These are phyloP conservation scores for Pseudomyrmex pallidus DNA, from an alignment of 1,140 invertebrate species.

Conservation along the genomic window DNA sequence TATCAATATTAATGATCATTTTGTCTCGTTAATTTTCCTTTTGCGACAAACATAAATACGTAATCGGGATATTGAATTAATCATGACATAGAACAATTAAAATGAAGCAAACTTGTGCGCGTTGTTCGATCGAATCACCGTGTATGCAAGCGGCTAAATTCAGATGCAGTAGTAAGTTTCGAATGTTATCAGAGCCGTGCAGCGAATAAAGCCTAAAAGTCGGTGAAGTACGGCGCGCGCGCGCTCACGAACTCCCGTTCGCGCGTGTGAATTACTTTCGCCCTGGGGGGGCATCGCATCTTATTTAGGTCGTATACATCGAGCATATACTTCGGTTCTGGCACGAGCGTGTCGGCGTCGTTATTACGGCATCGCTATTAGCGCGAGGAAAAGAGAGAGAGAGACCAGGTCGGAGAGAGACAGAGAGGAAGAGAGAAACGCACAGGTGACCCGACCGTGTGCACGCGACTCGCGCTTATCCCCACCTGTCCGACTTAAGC, in stretches of 20 bases:
- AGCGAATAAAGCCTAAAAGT: slow-evolving; percentile 48
- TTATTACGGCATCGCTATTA: slow-evolving; percentile 73
- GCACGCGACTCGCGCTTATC: slow-evolving; percentile 44
- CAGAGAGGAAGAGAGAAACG: slow-evolving; percentile 19
- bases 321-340: slow-evolving; percentile 77
- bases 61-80: neutral
- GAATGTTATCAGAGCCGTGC: slow-evolving; percentile 34
- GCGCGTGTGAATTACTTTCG: slow-evolving; percentile 85
- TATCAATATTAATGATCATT: neutral
- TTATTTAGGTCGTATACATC: slow-evolving; percentile 86
- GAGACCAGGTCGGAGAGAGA: slow-evolving; percentile 21
- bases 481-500: slow-evolving; percentile 12
- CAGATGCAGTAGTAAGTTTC: slow-evolving; percentile 25
- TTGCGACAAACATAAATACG: neutral
- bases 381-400: slow-evolving; percentile 42
- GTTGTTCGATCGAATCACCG: neutral
- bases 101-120: neutral
- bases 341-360: slow-evolving; percentile 71
- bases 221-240: slow-evolving; percentile 45
- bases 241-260: slow-evolving; percentile 16
- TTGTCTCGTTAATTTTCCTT: neutral
- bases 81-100: neutral
- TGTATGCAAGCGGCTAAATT: neutral
- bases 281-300: slow-evolving; percentile 85
- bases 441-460: slow-evolving; percentile 63